Percentiles rank a stretch among this genome's conserved stretches.
phyloP scores from a whole-genome alignment of 2,113 vertebrate species.

The Vicugna pacos region DNA sequence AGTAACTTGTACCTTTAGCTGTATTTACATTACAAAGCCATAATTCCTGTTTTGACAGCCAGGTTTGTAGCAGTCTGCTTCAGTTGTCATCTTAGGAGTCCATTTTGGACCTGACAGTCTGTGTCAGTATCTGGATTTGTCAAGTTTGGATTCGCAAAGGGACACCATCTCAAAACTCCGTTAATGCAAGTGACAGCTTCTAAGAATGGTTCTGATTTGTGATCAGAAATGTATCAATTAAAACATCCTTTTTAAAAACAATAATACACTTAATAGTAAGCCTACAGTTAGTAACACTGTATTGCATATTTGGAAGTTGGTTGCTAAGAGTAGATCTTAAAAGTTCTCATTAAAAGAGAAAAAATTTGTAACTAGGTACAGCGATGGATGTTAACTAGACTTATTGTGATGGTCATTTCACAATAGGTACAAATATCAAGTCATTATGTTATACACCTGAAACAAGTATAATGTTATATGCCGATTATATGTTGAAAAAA shows the following conservation, averaged over 20 bases:
- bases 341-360: background rate
- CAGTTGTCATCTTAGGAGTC: slow-evolving; percentile 9
- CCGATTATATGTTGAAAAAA: background rate
- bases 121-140: slow-evolving; percentile 49
- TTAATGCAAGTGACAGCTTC: background rate
- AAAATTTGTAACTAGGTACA: background rate
- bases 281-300: background rate
- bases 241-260: background rate
- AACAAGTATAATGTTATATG: background rate
- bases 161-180: slow-evolving; percentile 33
- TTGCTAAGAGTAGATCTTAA: background rate
- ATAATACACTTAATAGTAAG: background rate
- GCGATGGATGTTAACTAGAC: background rate
- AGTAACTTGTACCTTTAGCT: background rate
- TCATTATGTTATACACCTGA: background rate
- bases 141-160: slow-evolving; percentile 39
- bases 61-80: background rate
- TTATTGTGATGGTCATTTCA: background rate
- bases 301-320: background rate
- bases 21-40: slow-evolving; percentile 8
- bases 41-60: slow-evolving; percentile 34
- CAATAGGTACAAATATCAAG: background rate
- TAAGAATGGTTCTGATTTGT: background rate
- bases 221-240: background rate
- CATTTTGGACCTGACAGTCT: slow-evolving; percentile 33